Base-by-base conservation (phyloP, 2,113 vertebrate genomes). In the Myrmecophaga tridactyla region DNA sequence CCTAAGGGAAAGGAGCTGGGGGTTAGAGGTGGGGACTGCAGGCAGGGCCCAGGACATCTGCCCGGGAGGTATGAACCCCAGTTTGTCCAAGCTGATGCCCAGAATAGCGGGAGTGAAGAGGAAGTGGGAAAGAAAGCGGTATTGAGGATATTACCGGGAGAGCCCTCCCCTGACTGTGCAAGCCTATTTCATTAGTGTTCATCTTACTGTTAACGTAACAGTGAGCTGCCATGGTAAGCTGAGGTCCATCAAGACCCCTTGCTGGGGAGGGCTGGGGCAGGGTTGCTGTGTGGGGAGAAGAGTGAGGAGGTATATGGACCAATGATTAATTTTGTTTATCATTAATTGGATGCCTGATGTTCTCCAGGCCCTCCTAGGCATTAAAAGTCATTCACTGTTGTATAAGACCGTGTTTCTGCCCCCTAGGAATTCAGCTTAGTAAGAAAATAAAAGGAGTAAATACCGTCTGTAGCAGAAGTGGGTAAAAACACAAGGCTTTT, bases 271-370 rank as follows among this genome's bases (percentile, higher is more conserved):
- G n/a, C 9, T 4, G 46, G 2, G 48, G 41, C 3, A n/a, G 29
- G 60, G 62, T 17, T 25, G 1, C 8, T 11, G 34, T 17, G 3
- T 60, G 46, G 43, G 18, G 58, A 75, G 65, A 67, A 25, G 9
- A 15, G 84, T 0, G 27, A 18, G 0, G 56, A 76, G 21, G 46
- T 11, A 8, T 0, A 2, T 6, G 17, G 12, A 5, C 1, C 53
- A 80, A 13, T 11, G 17, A 6, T 7, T 34, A 7, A 53, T 82
- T 78, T 67, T 46, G 34, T 41, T 62, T 23, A 13, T 9, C 56
- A 7, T 41, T 53, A 4, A 4, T 14, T 25, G 56, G 36, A 41
- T 1, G 31, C 4, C 4, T 0, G 11, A 3, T 53, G 67, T 20
- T 43, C 56, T 69, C 67, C 17, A 41, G 51, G 6, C 77, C 65